Conservation (phyloP, 2,113 vertebrate genomes). For the Pampusana beccarii region DNA sequence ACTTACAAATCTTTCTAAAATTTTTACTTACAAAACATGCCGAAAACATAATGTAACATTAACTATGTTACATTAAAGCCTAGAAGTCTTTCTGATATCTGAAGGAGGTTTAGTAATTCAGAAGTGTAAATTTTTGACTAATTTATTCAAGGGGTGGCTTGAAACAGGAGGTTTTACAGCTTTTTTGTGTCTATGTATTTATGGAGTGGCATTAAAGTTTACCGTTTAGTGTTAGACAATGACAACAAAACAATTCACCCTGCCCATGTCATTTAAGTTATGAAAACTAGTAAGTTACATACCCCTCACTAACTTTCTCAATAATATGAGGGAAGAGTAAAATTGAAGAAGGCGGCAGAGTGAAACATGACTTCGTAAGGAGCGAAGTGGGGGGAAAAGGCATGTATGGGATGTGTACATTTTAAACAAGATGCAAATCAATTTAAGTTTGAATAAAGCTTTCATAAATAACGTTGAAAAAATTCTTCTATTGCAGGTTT, state of each 20-base stretch:
- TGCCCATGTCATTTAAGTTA: neutral
- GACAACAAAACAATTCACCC: neutral
- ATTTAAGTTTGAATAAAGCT: neutral
- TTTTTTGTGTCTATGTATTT: neutral
- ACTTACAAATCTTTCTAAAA: neutral
- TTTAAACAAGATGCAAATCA: neutral
- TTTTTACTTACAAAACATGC: neutral
- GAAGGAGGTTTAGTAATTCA: neutral
- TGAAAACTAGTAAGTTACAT: neutral
- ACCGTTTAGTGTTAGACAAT: neutral
- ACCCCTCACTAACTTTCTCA: neutral
- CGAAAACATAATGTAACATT: neutral
- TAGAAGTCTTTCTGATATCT: neutral
- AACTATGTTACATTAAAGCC: neutral
- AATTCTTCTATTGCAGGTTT: constrained; percentile 81
- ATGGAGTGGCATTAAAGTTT: neutral
- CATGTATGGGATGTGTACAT: neutral
- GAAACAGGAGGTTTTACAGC: neutral
- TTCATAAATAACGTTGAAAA: neutral
- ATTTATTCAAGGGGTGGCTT: neutral
- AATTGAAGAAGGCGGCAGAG: neutral
- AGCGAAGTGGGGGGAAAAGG: neutral
- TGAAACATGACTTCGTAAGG: neutral
- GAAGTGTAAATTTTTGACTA: neutral
- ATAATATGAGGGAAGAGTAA: neutral